A percentile compares a stretch with the other conserved stretches of the same genome.
phyloP scores from a whole-genome alignment of 2,113 vertebrate species.

The Engystomops pustulosus region DNA sequence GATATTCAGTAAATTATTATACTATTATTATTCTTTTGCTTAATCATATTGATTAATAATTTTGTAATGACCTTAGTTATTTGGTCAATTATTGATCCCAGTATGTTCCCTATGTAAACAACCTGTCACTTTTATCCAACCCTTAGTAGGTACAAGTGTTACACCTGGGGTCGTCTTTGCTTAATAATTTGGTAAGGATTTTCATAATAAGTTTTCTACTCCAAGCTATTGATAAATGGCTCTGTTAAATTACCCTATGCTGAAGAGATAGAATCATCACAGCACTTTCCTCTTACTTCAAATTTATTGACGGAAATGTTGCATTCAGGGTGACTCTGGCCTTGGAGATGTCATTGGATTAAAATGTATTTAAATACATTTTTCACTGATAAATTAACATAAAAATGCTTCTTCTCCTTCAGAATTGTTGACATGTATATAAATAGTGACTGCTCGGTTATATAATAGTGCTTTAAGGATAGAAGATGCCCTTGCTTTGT shows the following conservation, averaged over 20 bases:
- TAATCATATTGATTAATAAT: no score
- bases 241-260: not conserved
- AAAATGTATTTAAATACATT: not conserved
- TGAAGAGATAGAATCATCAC: not conserved
- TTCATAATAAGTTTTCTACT: no score
- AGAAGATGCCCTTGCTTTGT: not conserved
- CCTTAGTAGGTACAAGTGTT: no score
- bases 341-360: conserved; percentile 30
- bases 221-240: conserved; percentile 18
- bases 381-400: conserved; percentile 29
- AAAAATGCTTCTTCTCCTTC: conserved; percentile 20
- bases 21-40: no score
- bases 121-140: no score
- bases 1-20: no score
- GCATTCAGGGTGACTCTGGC: conserved; percentile 11
- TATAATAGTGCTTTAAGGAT: not conserved
- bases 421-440: conserved; percentile 2
- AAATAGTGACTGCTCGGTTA: not conserved
- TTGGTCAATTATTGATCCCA: no score
- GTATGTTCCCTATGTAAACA: no score
- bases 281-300: conserved; percentile 6
- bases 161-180: no score
- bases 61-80: no score
- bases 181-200: no score
- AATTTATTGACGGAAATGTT: conserved; percentile 20